Conservation (phyloP, 2,888 invertebrate genomes). For the Cabera pusaria region DNA sequence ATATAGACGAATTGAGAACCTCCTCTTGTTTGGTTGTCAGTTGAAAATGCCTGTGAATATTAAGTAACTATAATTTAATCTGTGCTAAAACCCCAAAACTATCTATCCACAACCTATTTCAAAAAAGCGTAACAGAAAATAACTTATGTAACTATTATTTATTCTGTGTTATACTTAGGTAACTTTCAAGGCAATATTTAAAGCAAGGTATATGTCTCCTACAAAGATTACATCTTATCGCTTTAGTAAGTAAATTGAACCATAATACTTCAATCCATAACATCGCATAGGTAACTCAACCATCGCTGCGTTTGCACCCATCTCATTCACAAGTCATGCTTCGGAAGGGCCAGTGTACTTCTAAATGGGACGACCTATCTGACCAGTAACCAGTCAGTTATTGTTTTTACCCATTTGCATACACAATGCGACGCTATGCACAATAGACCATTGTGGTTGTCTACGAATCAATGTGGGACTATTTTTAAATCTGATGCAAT, state of each 20-base stretch:
- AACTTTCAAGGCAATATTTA: no score
- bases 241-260: no score
- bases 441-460: conserved; percentile 40
- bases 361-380: conserved; percentile 42
- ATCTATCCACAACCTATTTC: no score
- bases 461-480: conserved; percentile 27
- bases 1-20: no score
- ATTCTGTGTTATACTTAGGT: no score
- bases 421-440: conserved; percentile 25
- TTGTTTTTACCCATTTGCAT: conserved; percentile 44
- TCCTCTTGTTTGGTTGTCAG: no score
- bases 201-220: conserved; percentile 2
- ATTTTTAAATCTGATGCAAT: conserved; percentile 20
- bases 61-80: no score
- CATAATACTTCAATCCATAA: conserved; percentile 3
- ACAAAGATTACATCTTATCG: conserved; percentile 1
- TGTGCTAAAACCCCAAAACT: no score
- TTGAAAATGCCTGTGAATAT: no score
- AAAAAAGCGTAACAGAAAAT: no score
- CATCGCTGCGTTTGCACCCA: conserved; percentile 25
- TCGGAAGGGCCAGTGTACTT: conserved; percentile 20
- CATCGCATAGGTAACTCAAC: conserved; percentile 5
- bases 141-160: no score
- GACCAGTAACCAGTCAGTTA: conserved; percentile 48
- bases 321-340: conserved; percentile 17